Base-by-base conservation (phyloP, 2,888 invertebrate species). In the Neoascia interrupta region DNA sequence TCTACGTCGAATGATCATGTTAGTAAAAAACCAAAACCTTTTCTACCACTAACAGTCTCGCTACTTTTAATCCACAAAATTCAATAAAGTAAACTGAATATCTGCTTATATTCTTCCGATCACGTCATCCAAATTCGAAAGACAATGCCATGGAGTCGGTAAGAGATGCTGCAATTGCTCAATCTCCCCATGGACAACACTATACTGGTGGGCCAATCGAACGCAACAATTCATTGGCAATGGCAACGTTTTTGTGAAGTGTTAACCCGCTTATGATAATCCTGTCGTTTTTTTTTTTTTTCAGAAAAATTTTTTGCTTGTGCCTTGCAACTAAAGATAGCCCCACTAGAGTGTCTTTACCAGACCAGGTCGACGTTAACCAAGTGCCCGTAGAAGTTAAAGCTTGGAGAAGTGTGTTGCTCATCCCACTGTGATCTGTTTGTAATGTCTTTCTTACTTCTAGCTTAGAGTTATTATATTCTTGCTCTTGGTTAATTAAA, bases 401-500 rank as follows among this genome's bases (percentile, higher is more conserved):
- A 36, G n/a, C n/a, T n/a, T n/a, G n/a, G n/a, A n/a, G n/a, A n/a
- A n/a, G n/a, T n/a, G n/a, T n/a, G n/a, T n/a, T n/a, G n/a, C n/a
- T n/a, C n/a, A n/a, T n/a, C n/a, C n/a, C n/a, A n/a, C n/a, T n/a
- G 15, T 51, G 51, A 28, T 31, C 26, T 61, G 34, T 47, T 45
- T 23, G 36, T 68, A 36, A 5, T 45, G 56, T 19, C 39, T 23
- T 31, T 60, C 23, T 18, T 5, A 34, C 10, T 21, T 41, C 18
- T 56, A 56, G 15, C 36, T 37, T 18, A 36, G 15, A 16, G 11
- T 5, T n/a, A n/a, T n/a, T 31, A 8, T 15, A 1, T 26, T 21
- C 53, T 45, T 70, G 53, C 53, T 58, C 76, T 70, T 70, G 64
- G 70, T 76, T 70, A 76, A 58, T 76, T 70, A 70, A 64, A 76